Evolutionary conservation across 1,140 invertebrate species (phyloP).

Genomic region (Coboldia fuscipes): DNA sequence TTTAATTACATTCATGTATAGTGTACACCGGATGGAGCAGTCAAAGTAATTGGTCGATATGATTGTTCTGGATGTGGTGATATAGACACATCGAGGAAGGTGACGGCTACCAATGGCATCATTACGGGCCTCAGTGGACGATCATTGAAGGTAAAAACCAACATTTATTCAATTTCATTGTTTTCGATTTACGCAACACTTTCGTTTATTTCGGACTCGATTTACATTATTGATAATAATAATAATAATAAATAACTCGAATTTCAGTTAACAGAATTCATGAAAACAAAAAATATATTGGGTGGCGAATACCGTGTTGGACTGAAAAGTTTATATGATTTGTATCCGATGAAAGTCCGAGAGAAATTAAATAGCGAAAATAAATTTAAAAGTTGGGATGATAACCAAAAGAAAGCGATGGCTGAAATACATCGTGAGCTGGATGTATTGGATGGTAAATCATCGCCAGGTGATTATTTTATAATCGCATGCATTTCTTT

Average conservation of each 20-base stretch:
- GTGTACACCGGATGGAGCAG: conserved; percentile 50
- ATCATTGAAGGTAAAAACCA: conserved; percentile 50
- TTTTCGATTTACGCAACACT: neutral
- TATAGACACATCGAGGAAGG: conserved; percentile 70
- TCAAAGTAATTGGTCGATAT: conserved; percentile 85
- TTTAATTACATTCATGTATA: conserved; percentile 24
- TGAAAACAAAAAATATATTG: conserved; percentile 11
- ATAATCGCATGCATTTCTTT: too few relatives aligned
- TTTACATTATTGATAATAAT: neutral
- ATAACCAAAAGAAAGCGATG: conserved; percentile 49
- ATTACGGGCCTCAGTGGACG: conserved; percentile 75
- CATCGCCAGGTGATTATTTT: conserved; percentile 15
- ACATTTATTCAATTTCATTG: neutral
- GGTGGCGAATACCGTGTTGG: conserved; percentile 62
- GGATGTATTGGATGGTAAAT: conserved; percentile 47
- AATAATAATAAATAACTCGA: neutral
- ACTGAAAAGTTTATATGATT: conserved; percentile 61
- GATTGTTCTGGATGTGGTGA: conserved; percentile 92
- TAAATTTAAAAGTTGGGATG: conserved; percentile 72
- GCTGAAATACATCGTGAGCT: conserved; percentile 56
- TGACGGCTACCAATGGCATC: conserved; percentile 48
- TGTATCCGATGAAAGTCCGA: conserved; percentile 66
- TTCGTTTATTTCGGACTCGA: neutral
- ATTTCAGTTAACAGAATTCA: conserved; percentile 7
- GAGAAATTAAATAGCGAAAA: conserved; percentile 67